Base-by-base conservation (phyloP, 2,888 invertebrate species). In the Apomyelois bistriatella region DNA sequence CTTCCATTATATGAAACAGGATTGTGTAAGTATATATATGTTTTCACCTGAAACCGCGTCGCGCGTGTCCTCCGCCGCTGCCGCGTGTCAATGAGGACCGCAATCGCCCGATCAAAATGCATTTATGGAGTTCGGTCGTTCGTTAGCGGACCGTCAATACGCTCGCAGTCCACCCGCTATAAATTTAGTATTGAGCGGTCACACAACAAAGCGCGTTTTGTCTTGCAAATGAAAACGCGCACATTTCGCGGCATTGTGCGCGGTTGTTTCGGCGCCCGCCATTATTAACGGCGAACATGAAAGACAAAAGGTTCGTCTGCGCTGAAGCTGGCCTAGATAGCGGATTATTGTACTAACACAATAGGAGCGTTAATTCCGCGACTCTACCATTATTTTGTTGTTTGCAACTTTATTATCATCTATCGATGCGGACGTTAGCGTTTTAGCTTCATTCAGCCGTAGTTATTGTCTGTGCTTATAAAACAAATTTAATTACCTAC, bases 181-280 rank as follows among this genome's bases (percentile, higher is more conserved):
- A 89, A 89, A 90, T 89, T 87, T 82, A 81, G 87, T 87, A 89
- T 90, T 86, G 88, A 88, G 79, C 89, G 89, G 87, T 85, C 89
- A 84, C 79, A 89, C 85, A 89, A 90, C 89, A 90, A 90, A 87
- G 89, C 88, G 76, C 85, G 90, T 90, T 90, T 90, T 90, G 89
- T 90, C 89, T 90, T 90, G 89, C 89, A 90, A 90, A 90, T 90
- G 89, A 90, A 90, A 90, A 89, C 88, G 89, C 89, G 88, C 88
- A 87, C 88, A 90, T 89, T 90, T 89, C 87, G 89, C 89, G 88
- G 89, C 82, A 89, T 90, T 89, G 89, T 89, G 84, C 87, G 85
- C 88, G 85, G 88, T 86, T 89, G 89, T 90, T 89, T 89, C 89
- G 89, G 89, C 79, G 89, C 84, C 85, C 88, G 88, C 86, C 87